Evolutionary conservation across 2,888 invertebrate genomes (phyloP), one percentile per base, ranked within the genome.

Genomic region (Euzophera pinguis): DNA sequence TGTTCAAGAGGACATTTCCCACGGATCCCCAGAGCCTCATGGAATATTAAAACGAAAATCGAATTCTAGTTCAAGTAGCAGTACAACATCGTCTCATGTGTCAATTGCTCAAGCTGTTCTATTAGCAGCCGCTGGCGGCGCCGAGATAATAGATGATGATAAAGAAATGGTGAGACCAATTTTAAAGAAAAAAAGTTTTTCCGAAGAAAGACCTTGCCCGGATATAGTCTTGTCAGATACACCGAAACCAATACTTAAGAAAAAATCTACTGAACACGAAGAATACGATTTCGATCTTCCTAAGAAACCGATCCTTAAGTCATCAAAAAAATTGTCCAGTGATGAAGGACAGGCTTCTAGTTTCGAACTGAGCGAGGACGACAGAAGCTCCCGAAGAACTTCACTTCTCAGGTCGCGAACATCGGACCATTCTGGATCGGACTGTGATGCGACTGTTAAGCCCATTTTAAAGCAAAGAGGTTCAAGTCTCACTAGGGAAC

Each of bases 161-260:
- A 92, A 92, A 64, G 93, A 92, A 67, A 75, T 76, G 0, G 93
- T 95, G 0, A 92, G 93, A 64, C 96, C 96, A 1, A 97, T 97
- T 65, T 84, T 97, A 9, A 97, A 97, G 83, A 95, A 96, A 83
- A 96, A 96, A 73, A 94, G 94, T 67, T 93, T 94, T 66, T 92
- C 93, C 4, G 94, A 95, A 69, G 94, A 95, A 71, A 79, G 91
- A 59, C 88, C 93, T 16, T 91, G 87, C 62, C 84, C 81, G 49
- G 92, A 92, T 62, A 78, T 86, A 53, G 63, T 78, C 22, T 63
- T 72, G 43, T 77, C 79, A 6, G 91, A 91, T 53, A 91, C 91
- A 35, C 93, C 94, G 0, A 94, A 91, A 78, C 97, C 97, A 3
- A 97, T 97, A 69, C 78, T 97, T 37, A 97, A 97, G 83, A 97